phyloP scores from a whole-genome alignment of 2,797 vertebrate species.

The Hemitrygon akajei region DNA sequence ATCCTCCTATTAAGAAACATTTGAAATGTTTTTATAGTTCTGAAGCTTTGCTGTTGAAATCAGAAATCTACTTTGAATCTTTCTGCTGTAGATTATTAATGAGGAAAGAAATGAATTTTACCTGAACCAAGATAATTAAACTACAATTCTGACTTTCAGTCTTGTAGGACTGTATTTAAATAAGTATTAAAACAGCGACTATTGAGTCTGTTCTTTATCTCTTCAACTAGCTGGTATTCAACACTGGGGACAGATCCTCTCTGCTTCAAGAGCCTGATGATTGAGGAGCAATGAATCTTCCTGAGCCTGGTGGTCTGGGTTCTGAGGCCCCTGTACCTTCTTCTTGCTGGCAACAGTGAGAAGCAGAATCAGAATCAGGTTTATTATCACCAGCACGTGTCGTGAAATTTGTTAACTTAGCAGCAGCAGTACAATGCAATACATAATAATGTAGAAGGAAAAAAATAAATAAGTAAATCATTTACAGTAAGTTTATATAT shows the following conservation, averaged over 20 bases:
- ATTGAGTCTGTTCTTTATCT: background rate
- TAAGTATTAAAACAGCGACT: background rate
- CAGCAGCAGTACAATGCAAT: no score
- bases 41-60: background rate
- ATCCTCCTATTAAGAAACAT: background rate
- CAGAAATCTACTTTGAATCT: background rate
- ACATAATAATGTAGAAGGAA: no score
- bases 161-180: background rate
- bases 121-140: background rate
- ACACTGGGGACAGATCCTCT: background rate
- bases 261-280: no score
- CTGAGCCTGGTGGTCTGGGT: no score
- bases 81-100: background rate
- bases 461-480: no score
- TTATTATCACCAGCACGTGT: no score
- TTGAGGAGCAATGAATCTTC: no score
- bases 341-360: no score
- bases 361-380: no score
- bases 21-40: background rate
- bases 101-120: background rate
- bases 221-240: background rate
- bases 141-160: background rate
- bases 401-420: no score
- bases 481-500: no score
- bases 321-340: no score